These are phyloP conservation scores for Unio pictorum DNA, from an alignment of 2,888 invertebrate species.

Conservation along the genomic window DNA sequence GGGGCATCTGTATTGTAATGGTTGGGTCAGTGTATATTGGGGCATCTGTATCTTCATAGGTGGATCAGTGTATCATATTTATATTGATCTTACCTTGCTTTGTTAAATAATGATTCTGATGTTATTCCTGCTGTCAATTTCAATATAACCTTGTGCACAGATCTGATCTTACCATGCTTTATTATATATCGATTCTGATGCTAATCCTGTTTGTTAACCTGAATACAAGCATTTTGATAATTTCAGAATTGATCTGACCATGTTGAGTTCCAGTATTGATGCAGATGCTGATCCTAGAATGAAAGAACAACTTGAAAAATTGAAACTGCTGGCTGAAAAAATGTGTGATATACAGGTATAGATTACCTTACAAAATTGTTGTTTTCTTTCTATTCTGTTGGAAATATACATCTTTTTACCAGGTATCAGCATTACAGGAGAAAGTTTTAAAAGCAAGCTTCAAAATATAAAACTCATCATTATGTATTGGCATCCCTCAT, in stretches of 20 bases:
- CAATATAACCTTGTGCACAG: not conserved
- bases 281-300: conserved; percentile 44
- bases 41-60: too few species aligned
- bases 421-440: not conserved
- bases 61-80: too few species aligned
- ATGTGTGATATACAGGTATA: conserved; percentile 29
- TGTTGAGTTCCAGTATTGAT: conserved; percentile 58
- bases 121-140: too few species aligned
- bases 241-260: conserved; percentile 54
- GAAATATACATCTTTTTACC: not conserved
- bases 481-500: too few species aligned
- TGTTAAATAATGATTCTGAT: too few species aligned
- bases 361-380: too few species aligned
- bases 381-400: not conserved
- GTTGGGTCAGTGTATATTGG: too few species aligned
- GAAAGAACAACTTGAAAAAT: conserved; percentile 55
- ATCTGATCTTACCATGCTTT: not conserved
- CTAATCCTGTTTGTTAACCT: too few species aligned
- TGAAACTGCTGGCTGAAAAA: conserved; percentile 44
- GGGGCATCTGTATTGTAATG: too few species aligned
- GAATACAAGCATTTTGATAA: not conserved
- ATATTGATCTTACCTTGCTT: too few species aligned
- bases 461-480: too few species aligned
- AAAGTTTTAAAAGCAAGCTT: too few species aligned
- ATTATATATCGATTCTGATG: not conserved